Conservation (phyloP, 2,113 vertebrate genomes). For the Oenanthe oenanthe region DNA sequence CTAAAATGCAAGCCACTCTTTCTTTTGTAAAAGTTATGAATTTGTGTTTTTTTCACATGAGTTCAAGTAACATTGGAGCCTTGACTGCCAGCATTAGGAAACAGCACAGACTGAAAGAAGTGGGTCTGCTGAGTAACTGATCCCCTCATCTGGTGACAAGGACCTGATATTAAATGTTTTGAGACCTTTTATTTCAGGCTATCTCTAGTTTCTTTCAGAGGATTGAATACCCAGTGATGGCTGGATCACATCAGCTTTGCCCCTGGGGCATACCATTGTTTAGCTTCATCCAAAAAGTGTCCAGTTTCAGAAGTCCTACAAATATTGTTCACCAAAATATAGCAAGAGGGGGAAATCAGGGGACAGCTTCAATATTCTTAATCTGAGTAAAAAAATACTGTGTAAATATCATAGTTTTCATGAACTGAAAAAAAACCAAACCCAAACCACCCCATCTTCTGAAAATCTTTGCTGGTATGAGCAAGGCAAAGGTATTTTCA, state of each 20-base stretch:
- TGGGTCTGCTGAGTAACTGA: background rate
- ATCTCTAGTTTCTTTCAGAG: background rate
- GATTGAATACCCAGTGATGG: background rate
- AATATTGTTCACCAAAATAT: background rate
- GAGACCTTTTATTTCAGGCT: background rate
- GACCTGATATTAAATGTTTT: background rate
- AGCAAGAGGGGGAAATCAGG: background rate
- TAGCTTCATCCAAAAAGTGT: background rate
- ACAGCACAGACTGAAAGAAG: background rate
- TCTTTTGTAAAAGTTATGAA: background rate
- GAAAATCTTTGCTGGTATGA: background rate
- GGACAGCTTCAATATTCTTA: background rate
- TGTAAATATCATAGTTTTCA: background rate
- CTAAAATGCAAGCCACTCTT: background rate
- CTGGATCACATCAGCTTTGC: background rate
- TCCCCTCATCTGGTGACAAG: background rate
- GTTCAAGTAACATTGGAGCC: background rate
- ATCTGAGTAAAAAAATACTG: background rate
- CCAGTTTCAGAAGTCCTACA: background rate
- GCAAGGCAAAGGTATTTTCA: background rate
- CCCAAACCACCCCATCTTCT: background rate
- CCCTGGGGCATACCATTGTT: background rate
- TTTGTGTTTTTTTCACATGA: background rate
- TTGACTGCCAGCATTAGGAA: background rate
- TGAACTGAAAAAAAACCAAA: background rate